A percentile compares a stretch with the other conserved stretches of the same genome.
Evolutionary conservation across 2,888 invertebrate species (phyloP).

Genomic region (Heliconius sara): DNA sequence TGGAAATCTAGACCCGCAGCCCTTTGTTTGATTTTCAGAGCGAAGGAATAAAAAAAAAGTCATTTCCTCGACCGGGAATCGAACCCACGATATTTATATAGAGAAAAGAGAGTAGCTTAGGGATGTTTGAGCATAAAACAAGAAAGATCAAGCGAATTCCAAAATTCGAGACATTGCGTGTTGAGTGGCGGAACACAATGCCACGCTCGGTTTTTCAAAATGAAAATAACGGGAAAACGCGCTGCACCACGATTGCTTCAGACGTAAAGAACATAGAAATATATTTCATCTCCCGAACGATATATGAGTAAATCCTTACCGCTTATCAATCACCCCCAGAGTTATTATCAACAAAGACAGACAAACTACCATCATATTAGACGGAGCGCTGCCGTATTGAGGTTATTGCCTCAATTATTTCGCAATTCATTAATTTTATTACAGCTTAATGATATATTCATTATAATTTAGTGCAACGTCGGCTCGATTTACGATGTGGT

Average conservation of each 20-base stretch:
- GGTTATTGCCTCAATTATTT: slow-evolving; percentile 42
- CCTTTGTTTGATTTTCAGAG: no score
- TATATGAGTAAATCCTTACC: neutral
- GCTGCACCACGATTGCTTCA: no score
- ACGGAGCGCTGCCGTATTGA: slow-evolving; percentile 43
- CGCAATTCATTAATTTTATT: slow-evolving; percentile 49
- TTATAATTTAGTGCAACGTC: slow-evolving; percentile 50
- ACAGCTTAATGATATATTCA: slow-evolving; percentile 47
- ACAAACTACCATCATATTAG: slow-evolving; percentile 36
- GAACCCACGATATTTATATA: no score
- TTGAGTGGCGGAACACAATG: no score
- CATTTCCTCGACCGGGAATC: no score
- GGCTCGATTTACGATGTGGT: slow-evolving; percentile 49
- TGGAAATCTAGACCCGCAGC: no score
- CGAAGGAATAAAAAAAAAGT: no score
- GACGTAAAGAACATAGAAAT: neutral
- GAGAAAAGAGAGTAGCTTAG: no score
- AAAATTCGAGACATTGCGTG: no score
- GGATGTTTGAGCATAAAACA: no score
- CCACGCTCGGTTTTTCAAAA: neutral
- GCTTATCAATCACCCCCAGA: slow-evolving; percentile 8
- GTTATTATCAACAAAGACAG: slow-evolving; percentile 25
- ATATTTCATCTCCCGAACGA: neutral
- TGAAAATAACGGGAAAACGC: neutral
- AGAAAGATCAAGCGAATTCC: no score